These are phyloP conservation scores for Emys orbicularis DNA, from an alignment of 2,797 vertebrate genomes.

Conservation along the genomic window DNA sequence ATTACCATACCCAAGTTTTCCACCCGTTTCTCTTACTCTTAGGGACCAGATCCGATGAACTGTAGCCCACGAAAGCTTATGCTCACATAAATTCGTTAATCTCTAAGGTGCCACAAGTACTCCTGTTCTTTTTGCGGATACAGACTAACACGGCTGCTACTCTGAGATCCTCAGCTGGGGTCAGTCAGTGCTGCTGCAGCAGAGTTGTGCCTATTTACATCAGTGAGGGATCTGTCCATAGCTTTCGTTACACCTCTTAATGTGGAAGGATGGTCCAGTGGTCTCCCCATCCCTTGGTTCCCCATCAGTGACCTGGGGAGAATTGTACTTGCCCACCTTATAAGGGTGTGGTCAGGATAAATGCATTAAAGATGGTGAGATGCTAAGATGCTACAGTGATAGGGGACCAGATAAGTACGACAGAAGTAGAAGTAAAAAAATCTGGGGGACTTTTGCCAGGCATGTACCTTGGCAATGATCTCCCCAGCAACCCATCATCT, in stretches of 20 bases:
- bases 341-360: slow-evolving; percentile 42
- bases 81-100: too few relatives aligned
- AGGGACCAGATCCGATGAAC: background rate
- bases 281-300: slow-evolving; percentile 3
- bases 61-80: too few relatives aligned
- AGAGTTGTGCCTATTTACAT: background rate
- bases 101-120: too few relatives aligned
- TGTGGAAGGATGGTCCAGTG: background rate
- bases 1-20: background rate
- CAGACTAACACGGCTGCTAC: too few relatives aligned
- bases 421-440: slow-evolving; percentile 47
- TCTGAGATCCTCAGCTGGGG: background rate
- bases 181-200: background rate
- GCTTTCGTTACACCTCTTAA: background rate
- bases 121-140: too few relatives aligned
- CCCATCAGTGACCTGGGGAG: slow-evolving; percentile 38
- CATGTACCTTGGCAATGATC: slow-evolving; percentile 35
- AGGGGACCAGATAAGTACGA: slow-evolving; percentile 39
- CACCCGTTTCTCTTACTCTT: background rate
- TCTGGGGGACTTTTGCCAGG: slow-evolving; percentile 13
- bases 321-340: slow-evolving; percentile 23
- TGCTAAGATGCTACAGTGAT: background rate
- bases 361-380: background rate
- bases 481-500: background rate
- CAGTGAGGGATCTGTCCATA: background rate